A percentile compares a stretch with the other conserved stretches of the same genome.
These are phyloP conservation scores for Morelia viridis DNA, from an alignment of 2,797 vertebrate species.

Conservation along the genomic window DNA sequence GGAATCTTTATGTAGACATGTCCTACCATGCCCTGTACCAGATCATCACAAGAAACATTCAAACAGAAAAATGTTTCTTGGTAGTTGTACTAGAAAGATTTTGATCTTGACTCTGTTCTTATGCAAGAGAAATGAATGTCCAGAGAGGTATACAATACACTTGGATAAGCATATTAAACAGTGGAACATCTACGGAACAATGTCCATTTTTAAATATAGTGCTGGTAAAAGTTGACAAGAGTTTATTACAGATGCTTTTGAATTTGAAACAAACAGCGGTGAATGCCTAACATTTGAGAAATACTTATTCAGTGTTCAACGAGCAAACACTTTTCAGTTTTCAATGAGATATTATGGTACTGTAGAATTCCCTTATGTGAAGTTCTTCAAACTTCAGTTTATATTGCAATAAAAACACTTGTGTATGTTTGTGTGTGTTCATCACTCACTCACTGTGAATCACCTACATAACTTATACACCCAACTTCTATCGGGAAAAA, in stretches of 20 bases:
- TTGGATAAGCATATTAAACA: slow-evolving; percentile 37
- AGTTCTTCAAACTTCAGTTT: background rate
- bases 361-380: background rate
- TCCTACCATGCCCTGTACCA: slow-evolving; percentile 46
- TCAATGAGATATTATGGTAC: background rate
- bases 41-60: slow-evolving; percentile 33
- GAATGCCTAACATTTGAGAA: background rate
- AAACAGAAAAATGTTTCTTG: slow-evolving; percentile 10
- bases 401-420: background rate
- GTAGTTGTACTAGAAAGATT: slow-evolving; percentile 32
- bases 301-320: background rate
- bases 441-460: background rate
- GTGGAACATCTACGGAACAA: slow-evolving; percentile 25
- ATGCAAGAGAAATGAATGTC: background rate
- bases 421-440: background rate
- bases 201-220: slow-evolving; percentile 45
- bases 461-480: too few species aligned
- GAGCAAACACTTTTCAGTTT: background rate
- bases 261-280: background rate
- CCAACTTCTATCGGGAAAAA: background rate
- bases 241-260: slow-evolving; percentile 29
- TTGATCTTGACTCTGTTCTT: background rate
- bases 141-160: background rate
- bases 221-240: slow-evolving; percentile 52
- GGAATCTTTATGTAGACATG: slow-evolving; percentile 49